These are phyloP conservation scores for Bombus pyrosoma DNA, from an alignment of 1,140 invertebrate genomes.

Conservation along the genomic window DNA sequence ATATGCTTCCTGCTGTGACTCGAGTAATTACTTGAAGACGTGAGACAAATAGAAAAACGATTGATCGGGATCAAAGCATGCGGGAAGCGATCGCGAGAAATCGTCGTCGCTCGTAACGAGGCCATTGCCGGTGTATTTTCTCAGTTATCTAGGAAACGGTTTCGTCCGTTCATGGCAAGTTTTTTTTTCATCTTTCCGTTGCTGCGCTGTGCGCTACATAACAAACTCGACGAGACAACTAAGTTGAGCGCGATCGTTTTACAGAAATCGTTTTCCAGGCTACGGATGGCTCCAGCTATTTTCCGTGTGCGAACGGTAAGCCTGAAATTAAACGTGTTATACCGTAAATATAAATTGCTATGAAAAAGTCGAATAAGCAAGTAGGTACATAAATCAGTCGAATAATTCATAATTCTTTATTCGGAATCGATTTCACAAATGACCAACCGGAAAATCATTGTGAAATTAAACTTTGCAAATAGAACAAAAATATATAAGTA, in stretches of 20 bases:
- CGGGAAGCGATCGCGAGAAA: conserved; percentile 65
- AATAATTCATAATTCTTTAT: neutral
- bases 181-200: conserved; percentile 21
- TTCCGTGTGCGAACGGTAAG: neutral
- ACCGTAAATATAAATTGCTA: neutral
- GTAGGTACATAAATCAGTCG: neutral
- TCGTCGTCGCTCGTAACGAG: conserved; percentile 57
- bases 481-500: too few relatives aligned
- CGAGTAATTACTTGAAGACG: neutral
- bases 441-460: neutral
- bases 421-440: neutral
- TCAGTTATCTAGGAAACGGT: conserved; percentile 64
- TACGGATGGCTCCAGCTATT: neutral
- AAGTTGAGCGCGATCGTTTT: neutral
- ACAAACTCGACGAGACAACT: conserved; percentile 22
- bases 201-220: conserved; percentile 15
- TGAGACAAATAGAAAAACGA: conserved; percentile 7
- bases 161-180: conserved; percentile 16
- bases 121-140: conserved; percentile 65
- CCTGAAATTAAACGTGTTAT: neutral
- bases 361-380: neutral
- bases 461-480: too few relatives aligned
- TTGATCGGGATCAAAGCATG: conserved; percentile 54
- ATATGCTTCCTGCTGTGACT: neutral
- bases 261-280: neutral